Evolutionary conservation across 2,888 invertebrate genomes (phyloP).

Genomic region (Encarsia formosa): DNA sequence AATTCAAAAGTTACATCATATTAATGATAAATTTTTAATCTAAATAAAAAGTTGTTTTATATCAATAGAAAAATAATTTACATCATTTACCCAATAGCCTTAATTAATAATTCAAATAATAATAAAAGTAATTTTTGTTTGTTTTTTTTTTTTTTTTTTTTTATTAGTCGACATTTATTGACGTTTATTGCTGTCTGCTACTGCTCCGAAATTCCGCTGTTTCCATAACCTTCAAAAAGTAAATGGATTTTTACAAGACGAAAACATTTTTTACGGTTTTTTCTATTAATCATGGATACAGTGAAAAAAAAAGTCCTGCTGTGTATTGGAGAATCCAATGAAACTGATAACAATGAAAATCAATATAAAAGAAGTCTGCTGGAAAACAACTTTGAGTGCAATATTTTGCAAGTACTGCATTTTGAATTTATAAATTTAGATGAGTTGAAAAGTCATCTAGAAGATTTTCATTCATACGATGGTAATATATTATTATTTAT

Average conservation of each 20-base stretch:
- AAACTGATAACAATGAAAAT: conserved; percentile 36
- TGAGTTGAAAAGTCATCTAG: conserved; percentile 33
- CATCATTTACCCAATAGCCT: too few relatives aligned
- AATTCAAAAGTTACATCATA: too few relatives aligned
- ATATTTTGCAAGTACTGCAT: conserved; percentile 36
- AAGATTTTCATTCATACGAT: conserved; percentile 33
- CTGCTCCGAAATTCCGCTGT: too few relatives aligned
- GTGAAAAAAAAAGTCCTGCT: conserved; percentile 34
- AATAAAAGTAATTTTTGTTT: too few relatives aligned
- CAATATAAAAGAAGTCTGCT: conserved; percentile 35
- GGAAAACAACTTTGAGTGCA: conserved; percentile 39
- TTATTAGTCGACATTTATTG: too few relatives aligned
- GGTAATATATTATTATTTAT: conserved; percentile 34
- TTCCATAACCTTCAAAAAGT: background rate
- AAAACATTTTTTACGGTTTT: background rate
- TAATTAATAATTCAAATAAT: too few relatives aligned
- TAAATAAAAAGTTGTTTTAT: too few relatives aligned
- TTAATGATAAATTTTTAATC: too few relatives aligned
- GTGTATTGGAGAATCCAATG: conserved; percentile 39
- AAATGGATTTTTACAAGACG: background rate
- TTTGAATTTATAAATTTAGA: conserved; percentile 42
- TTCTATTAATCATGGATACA: background rate
- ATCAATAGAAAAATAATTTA: too few relatives aligned
- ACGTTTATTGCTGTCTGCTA: too few relatives aligned
- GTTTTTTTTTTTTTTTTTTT: too few relatives aligned